Evolutionary conservation across 2,113 vertebrate species (phyloP).

Genomic region (Erinaceus europaeus): DNA sequence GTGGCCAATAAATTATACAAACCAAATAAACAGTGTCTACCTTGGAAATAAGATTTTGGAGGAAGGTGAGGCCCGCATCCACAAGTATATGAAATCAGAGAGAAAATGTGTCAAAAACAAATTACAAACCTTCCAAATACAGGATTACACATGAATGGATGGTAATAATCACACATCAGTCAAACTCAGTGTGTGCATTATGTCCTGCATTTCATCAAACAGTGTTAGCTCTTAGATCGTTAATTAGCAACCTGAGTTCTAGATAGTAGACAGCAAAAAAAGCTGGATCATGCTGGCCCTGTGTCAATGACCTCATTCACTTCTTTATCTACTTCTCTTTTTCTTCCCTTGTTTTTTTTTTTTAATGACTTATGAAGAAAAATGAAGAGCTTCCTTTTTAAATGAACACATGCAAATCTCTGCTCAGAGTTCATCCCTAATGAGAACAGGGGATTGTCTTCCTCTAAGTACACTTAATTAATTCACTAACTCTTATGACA

Average conservation of each 20-base stretch:
- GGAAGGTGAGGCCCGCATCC: conserved; percentile 4
- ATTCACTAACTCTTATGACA: conserved; percentile 64
- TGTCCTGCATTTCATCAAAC: conserved; percentile 66
- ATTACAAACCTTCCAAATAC: conserved; percentile 55
- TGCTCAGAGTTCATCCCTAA: conserved; percentile 68
- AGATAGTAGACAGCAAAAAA: background rate
- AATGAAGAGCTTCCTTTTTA: background rate
- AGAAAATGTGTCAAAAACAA: conserved; percentile 74
- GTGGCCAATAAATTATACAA: conserved; percentile 34
- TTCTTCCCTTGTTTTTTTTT: background rate
- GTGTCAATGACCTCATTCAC: background rate
- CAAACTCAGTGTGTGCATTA: conserved; percentile 12
- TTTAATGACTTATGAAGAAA: background rate
- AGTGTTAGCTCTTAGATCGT: conserved; percentile 14
- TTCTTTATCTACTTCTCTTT: background rate
- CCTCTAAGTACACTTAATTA: conserved; percentile 64
- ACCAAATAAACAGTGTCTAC: conserved; percentile 1
- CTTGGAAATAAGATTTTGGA: conserved; percentile 56
- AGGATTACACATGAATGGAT: conserved; percentile 34
- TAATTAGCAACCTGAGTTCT: background rate
- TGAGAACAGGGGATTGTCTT: conserved; percentile 55
- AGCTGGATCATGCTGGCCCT: background rate
- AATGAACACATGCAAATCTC: conserved; percentile 63
- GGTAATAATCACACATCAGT: conserved; percentile 65
- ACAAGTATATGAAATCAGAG: conserved; percentile 36